Evolutionary conservation across 2,113 vertebrate genomes (phyloP).

Genomic region (Taurulus bubalis): DNA sequence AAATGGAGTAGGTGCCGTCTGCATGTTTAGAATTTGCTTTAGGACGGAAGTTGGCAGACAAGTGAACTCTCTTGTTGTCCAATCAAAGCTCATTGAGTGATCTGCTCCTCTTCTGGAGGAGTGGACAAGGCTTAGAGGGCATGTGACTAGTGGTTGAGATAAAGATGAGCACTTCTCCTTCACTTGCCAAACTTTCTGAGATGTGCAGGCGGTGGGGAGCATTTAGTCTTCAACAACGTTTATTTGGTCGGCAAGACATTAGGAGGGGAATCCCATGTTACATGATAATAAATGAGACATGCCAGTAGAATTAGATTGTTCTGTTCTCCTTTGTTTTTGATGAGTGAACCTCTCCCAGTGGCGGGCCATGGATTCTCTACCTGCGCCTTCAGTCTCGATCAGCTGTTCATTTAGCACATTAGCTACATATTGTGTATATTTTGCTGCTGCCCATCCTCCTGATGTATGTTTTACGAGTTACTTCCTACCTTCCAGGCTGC

Average conservation of each 20-base stretch:
- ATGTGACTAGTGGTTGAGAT: conserved; percentile 10
- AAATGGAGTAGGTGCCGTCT: neutral
- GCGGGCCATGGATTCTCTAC: no score
- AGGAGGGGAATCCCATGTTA: neutral
- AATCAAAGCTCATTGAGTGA: neutral
- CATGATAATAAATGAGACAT: neutral
- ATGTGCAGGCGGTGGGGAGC: neutral
- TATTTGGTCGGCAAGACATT: neutral
- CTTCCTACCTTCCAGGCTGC: neutral
- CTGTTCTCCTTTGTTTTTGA: neutral
- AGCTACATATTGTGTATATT: neutral
- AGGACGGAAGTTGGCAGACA: neutral
- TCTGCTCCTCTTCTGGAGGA: neutral
- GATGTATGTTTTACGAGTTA: neutral
- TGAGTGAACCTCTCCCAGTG: neutral
- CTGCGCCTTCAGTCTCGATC: no score
- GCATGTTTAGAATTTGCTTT: neutral
- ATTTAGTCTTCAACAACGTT: neutral
- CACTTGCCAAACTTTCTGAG: neutral
- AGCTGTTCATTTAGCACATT: neutral
- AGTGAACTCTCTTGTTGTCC: neutral
- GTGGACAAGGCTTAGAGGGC: neutral
- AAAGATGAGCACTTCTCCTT: neutral
- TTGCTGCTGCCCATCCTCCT: neutral
- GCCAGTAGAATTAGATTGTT: neutral